Conservation (phyloP, 1,140 invertebrate species). For the Apocrypta bakeri region DNA sequence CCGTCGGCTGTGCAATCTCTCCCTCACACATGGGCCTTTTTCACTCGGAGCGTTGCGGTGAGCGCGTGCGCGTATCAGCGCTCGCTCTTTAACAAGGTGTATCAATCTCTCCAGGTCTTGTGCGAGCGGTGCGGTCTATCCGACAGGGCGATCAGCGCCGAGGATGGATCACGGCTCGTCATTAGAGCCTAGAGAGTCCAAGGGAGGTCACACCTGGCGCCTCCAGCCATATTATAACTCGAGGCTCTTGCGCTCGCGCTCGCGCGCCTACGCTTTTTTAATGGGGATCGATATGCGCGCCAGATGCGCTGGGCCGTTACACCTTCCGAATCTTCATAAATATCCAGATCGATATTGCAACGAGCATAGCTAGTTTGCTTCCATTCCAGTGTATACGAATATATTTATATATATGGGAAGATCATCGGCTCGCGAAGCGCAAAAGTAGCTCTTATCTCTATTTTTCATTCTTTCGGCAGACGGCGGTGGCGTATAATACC, state of each 20-base stretch:
- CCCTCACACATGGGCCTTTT: neutral
- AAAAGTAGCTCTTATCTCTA: neutral
- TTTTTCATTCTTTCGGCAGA: slow-evolving; percentile 5
- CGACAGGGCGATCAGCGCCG: slow-evolving; percentile 53
- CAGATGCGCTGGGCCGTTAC: slow-evolving; percentile 66
- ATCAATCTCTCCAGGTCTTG: slow-evolving; percentile 58
- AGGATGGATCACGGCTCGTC: slow-evolving; percentile 63
- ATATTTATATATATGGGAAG: too few species aligned
- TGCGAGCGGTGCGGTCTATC: neutral
- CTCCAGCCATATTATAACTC: slow-evolving; percentile 57
- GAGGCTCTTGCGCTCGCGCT: slow-evolving; percentile 47
- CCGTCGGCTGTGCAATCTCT: neutral
- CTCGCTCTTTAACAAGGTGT: slow-evolving; percentile 62
- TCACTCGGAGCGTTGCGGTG: neutral
- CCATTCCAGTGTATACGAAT: slow-evolving; percentile 4
- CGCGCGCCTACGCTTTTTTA: slow-evolving; percentile 38
- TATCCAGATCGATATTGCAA: slow-evolving; percentile 62
- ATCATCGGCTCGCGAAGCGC: neutral
- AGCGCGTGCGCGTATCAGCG: slow-evolving; percentile 37
- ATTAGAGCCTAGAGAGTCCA: slow-evolving; percentile 61
- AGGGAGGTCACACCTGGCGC: slow-evolving; percentile 71
- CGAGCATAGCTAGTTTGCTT: slow-evolving; percentile 36
- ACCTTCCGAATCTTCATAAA: slow-evolving; percentile 68
- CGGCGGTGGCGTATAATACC: too few species aligned
- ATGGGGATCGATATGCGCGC: slow-evolving; percentile 57